phyloP scores from a whole-genome alignment of 2,797 vertebrate species.

The Perodicticus potto region DNA sequence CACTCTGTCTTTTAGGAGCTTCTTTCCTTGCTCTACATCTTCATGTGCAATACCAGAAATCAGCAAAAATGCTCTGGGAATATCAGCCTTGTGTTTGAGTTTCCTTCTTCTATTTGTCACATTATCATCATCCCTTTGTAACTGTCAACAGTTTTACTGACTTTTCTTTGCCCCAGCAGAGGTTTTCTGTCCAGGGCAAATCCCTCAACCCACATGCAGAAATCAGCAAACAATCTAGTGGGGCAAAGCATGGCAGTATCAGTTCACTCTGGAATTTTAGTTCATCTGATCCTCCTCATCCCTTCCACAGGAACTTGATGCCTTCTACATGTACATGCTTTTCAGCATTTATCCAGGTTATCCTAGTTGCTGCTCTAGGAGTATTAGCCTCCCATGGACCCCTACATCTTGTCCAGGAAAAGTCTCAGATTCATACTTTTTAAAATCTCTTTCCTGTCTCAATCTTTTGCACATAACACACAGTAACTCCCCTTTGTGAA shows the following conservation, averaged over 20 bases:
- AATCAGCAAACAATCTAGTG: neutral
- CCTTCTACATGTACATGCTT: neutral
- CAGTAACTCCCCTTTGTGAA: neutral
- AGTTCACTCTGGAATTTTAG: neutral
- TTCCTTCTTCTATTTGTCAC: neutral
- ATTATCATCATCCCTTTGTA: neutral
- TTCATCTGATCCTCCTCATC: neutral
- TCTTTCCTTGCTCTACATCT: neutral
- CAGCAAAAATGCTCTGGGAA: neutral
- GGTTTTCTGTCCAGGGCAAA: neutral
- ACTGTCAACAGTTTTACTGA: neutral
- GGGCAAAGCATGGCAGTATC: neutral
- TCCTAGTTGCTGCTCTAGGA: neutral
- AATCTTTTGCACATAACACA: slow-evolving; percentile 6
- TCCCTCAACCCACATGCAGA: neutral
- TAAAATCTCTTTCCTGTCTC: neutral
- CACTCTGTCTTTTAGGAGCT: neutral
- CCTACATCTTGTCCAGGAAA: neutral
- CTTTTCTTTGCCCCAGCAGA: neutral
- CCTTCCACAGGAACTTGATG: neutral
- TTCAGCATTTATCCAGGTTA: neutral
- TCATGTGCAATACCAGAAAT: neutral
- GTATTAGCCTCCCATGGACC: neutral
- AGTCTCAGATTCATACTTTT: neutral
- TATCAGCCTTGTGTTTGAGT: neutral